Conservation (phyloP, 2,888 invertebrate species). For the Euspilapteryx auroguttella region DNA sequence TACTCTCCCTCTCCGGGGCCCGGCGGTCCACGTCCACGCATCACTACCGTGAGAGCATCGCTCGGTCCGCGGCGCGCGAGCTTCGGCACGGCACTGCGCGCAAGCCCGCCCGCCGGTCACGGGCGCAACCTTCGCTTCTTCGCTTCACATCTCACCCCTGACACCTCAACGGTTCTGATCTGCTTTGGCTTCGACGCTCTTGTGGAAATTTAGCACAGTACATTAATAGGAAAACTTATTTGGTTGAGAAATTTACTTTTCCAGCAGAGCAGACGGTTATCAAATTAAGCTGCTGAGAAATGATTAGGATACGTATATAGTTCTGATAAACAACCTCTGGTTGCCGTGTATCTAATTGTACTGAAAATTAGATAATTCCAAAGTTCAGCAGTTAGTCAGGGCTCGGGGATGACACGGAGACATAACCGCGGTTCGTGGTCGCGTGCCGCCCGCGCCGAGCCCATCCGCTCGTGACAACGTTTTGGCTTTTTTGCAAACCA, state of each 20-base stretch:
- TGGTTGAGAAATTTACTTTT: background rate
- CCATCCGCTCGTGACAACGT: slow-evolving; percentile 30
- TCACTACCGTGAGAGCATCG: background rate
- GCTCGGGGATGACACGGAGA: slow-evolving; percentile 29
- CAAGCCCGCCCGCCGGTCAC: slow-evolving; percentile 29
- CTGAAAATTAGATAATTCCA: background rate
- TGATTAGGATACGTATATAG: no score
- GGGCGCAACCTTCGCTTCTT: slow-evolving; percentile 54
- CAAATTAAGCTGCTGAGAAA: no score
- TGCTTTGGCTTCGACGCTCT: background rate
- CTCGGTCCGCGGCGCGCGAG: background rate
- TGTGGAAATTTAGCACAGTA: background rate
- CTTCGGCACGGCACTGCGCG: background rate
- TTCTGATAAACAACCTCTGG: no score
- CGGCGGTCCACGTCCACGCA: slow-evolving; percentile 1
- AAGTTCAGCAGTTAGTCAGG: slow-evolving; percentile 8
- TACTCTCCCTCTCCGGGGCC: background rate
- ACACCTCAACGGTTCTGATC: background rate
- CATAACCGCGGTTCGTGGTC: slow-evolving; percentile 12
- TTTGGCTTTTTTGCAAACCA: slow-evolving; percentile 36
- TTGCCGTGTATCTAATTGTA: background rate
- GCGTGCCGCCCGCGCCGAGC: slow-evolving; percentile 44
- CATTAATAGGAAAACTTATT: background rate
- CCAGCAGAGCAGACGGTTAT: no score
- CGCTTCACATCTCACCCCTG: slow-evolving; percentile 12